phyloP scores from a whole-genome alignment of 2,113 vertebrate species.

The Seriola quinqueradiata region DNA sequence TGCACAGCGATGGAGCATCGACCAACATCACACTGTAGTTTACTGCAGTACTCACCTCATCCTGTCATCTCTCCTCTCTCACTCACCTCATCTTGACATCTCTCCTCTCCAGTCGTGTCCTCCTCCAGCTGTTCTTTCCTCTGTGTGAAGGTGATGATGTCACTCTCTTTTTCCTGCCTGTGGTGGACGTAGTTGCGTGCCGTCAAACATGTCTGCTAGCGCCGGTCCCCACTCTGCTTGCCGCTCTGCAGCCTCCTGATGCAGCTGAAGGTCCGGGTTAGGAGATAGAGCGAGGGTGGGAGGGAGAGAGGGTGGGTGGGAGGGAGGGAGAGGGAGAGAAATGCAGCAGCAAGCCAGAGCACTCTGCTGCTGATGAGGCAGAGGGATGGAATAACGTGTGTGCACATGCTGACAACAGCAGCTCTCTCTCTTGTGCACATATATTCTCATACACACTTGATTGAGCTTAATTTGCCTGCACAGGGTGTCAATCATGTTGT shows the following conservation, averaged over 20 bases:
- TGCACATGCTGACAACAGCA: constrained; percentile 67
- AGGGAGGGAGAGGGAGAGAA: constrained; percentile 33
- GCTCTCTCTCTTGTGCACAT: not conserved
- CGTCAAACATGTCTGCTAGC: constrained; percentile 34
- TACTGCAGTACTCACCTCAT: constrained; percentile 77
- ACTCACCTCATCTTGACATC: constrained; percentile 80
- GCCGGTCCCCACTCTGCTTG: constrained; percentile 5
- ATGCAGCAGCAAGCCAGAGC: constrained; percentile 76
- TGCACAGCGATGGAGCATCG: not conserved
- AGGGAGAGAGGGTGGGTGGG: constrained; percentile 17
- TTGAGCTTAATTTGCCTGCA: no score
- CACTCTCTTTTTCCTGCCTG: constrained; percentile 18
- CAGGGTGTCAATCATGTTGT: no score
- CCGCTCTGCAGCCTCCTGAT: constrained; percentile 64
- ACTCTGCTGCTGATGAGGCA: constrained; percentile 77
- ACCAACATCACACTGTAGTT: constrained; percentile 5
- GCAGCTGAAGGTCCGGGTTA: constrained; percentile 55
- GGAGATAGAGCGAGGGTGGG: constrained; percentile 26
- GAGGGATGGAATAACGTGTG: constrained; percentile 2
- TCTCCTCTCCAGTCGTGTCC: constrained; percentile 27
- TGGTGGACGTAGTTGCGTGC: constrained; percentile 23
- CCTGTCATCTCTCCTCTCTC: constrained; percentile 60
- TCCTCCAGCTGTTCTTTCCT: constrained; percentile 3
- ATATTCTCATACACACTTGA: no score
- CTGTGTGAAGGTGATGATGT: constrained; percentile 3